Conservation (phyloP, 2,113 vertebrate genomes). For the Semicossyphus pulcher region DNA sequence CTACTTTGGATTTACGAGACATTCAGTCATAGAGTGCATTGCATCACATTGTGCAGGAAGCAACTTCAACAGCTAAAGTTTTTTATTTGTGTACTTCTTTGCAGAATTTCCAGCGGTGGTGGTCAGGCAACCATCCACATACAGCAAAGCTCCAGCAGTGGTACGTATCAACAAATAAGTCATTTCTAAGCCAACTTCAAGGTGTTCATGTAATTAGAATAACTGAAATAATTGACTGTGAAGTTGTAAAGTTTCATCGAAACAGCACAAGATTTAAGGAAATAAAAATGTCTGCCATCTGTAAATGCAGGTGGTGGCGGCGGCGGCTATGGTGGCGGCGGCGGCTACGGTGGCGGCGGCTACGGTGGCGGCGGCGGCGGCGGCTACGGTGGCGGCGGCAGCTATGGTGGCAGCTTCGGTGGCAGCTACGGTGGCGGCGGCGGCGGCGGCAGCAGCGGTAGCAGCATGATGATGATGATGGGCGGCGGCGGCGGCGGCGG, state of each 20-base stretch:
- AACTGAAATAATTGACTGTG: too few relatives aligned
- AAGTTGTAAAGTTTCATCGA: too few relatives aligned
- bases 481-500: background rate
- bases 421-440: background rate
- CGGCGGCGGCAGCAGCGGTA: background rate
- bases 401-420: background rate
- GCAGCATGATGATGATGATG: too few relatives aligned
- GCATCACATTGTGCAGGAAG: background rate
- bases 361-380: background rate
- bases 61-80: background rate
- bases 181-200: background rate
- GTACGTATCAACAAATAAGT: slow-evolving; percentile 51
- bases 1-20: background rate
- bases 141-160: slow-evolving; percentile 13
- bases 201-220: background rate
- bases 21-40: background rate
- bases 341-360: background rate
- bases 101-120: slow-evolving; percentile 69
- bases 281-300: background rate
- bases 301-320: slow-evolving; percentile 5
- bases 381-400: background rate
- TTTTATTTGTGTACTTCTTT: background rate
- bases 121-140: slow-evolving; percentile 68
- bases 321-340: background rate
- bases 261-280: background rate